A percentile compares a stretch with the other conserved stretches of the same genome.
Evolutionary conservation across 2,888 invertebrate species (phyloP).

Genomic region (Phania funesta): DNA sequence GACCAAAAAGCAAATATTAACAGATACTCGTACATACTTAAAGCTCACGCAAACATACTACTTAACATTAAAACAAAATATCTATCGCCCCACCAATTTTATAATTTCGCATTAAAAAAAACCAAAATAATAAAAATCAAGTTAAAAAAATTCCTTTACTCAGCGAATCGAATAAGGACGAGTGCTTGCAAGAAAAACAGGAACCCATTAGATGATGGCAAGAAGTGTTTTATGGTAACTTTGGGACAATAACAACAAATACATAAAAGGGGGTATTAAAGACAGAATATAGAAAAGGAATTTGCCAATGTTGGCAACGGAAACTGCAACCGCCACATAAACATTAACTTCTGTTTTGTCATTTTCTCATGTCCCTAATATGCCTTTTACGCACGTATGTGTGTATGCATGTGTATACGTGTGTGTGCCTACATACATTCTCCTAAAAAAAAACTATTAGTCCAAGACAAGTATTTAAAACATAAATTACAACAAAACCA

Average conservation of each 20-base stretch:
- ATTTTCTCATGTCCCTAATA: conserved; percentile 16
- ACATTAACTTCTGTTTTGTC: conserved; percentile 45
- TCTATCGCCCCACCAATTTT: background rate
- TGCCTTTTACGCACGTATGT: conserved; percentile 7
- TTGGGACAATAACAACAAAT: too few relatives aligned
- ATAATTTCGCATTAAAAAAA: background rate
- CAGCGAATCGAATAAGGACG: background rate
- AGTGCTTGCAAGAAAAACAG: background rate
- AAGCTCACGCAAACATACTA: background rate
- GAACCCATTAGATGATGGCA: background rate
- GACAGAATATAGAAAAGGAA: too few relatives aligned
- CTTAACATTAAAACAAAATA: background rate
- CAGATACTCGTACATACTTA: too few relatives aligned
- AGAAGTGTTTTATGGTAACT: conserved; percentile 27
- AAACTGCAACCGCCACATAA: conserved; percentile 42
- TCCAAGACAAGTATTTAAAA: conserved; percentile 33
- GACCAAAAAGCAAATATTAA: conserved; percentile 38
- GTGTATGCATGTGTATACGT: too few relatives aligned
- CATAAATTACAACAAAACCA: conserved; percentile 49
- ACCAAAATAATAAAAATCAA: conserved; percentile 19
- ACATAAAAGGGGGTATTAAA: too few relatives aligned
- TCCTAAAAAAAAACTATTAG: conserved; percentile 6
- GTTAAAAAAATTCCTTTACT: conserved; percentile 6
- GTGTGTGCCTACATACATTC: too few relatives aligned
- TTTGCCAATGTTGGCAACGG: conserved; percentile 46